Evolutionary conservation across 2,113 vertebrate species (phyloP), one percentile per base, ranked within the genome.

Genomic region (Paracanthobrama guichenoti): DNA sequence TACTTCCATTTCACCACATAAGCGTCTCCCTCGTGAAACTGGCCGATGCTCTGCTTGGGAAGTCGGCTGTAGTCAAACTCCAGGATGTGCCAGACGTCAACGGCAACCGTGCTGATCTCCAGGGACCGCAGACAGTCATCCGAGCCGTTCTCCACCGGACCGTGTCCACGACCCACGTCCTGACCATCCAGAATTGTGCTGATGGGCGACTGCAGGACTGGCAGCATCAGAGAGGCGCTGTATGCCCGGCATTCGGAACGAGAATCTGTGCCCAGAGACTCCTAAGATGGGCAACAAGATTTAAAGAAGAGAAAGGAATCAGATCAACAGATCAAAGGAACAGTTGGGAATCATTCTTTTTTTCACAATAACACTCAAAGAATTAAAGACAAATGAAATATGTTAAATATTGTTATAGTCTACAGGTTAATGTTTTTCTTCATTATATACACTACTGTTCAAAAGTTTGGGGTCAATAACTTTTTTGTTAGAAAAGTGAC

Each of bases 1-100:
- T 95, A 99, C 93, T 97, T 98, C 97, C 97, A 99, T 90, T 99
- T 99, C 86, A 99, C 96, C 87, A 99, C 98, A 0, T 99, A 99
- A 1, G 98, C 96, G 8, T 99, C 98, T 1, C 98, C 98, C 86
- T 99, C 97, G 0, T 99, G 98, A 92, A 99, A 99, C 93, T 99
- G 98, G 11, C 98, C 97, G 11, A 99, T 97, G 93, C 98, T 99
- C 93, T 97, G 97, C 9, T 95, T 96, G 7, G 97, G 98, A 50
- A 99, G 94, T 35, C 98, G 93, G 88, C 98, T 99, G 80, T 99
- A 99, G 93, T 99, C 98, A 0, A 98, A 99, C 90, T 99, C 98
- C 83, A 99, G 92, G 89, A 99, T 98, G 86, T 99, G 98, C 98
- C 98, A 99, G 44, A 98, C 97, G 2, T 98, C 97, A 87, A 98